Conservation (phyloP, 2,113 vertebrate genomes). For the Gracilinanus agilis region DNA sequence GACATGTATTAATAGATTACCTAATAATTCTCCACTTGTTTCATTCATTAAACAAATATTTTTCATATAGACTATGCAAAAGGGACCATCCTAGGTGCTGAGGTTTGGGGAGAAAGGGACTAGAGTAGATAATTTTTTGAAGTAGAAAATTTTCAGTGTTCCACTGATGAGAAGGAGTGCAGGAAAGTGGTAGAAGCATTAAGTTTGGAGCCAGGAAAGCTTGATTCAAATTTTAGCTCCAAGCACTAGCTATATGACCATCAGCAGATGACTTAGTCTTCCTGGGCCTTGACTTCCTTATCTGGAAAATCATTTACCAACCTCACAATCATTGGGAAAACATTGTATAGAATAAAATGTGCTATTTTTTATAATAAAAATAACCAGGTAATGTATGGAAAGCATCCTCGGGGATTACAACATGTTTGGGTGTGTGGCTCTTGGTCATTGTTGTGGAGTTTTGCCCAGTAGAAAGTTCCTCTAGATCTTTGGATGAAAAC, state of each 20-base stretch:
- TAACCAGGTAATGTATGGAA: neutral
- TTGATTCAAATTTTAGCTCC: neutral
- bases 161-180: neutral
- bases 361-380: neutral
- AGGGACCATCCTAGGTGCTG: neutral
- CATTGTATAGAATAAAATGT: neutral
- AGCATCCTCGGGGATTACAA: neutral
- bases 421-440: neutral
- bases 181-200: neutral
- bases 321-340: neutral
- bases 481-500: neutral
- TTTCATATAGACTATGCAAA: neutral
- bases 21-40: neutral
- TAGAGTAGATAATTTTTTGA: neutral
- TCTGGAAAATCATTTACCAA: neutral
- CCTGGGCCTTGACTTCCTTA: neutral
- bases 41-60: neutral
- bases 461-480: neutral
- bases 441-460: slow-evolving; percentile 5
- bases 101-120: too few relatives aligned
- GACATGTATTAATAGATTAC: neutral
- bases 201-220: neutral
- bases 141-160: neutral
- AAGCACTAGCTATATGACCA: neutral
- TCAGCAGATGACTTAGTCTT: neutral